Conservation (phyloP, 2,888 invertebrate genomes). For the Limnephilus lunatus region DNA sequence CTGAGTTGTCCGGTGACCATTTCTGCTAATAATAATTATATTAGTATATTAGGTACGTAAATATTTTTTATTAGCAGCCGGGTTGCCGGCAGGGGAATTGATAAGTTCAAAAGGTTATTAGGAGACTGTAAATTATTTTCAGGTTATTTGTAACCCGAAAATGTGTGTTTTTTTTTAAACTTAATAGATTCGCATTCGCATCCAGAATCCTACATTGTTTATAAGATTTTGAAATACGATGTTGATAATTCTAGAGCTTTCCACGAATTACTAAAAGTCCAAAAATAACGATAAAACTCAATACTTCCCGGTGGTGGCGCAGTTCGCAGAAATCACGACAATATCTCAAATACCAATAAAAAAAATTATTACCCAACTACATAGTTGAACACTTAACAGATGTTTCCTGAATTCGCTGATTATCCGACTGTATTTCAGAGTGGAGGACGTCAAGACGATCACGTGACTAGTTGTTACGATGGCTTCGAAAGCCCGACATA, state of each 20-base stretch:
- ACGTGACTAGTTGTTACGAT: neutral
- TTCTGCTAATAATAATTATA: too few species aligned
- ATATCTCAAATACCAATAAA: neutral
- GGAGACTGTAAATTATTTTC: too few species aligned
- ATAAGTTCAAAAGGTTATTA: too few species aligned
- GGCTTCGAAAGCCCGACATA: neutral
- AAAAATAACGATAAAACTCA: too few species aligned
- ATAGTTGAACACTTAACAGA: neutral
- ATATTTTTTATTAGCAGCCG: too few species aligned
- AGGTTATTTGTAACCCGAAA: too few species aligned
- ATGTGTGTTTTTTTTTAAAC: too few species aligned
- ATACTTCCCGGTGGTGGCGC: too few species aligned
- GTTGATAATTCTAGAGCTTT: neutral
- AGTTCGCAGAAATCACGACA: neutral
- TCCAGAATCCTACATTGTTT: neutral
- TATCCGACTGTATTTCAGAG: neutral
- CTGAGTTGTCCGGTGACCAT: too few species aligned
- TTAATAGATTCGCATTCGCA: too few species aligned
- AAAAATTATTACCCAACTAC: neutral
- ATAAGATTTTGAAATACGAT: neutral
- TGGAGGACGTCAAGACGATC: neutral
- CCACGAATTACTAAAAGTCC: neutral
- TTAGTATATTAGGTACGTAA: too few species aligned
- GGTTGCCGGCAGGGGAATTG: too few species aligned
- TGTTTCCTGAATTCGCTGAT: neutral